Evolutionary conservation across 2,888 invertebrate genomes (phyloP), one percentile per base, ranked within the genome.

Genomic region (Acrobasis suavella): DNA sequence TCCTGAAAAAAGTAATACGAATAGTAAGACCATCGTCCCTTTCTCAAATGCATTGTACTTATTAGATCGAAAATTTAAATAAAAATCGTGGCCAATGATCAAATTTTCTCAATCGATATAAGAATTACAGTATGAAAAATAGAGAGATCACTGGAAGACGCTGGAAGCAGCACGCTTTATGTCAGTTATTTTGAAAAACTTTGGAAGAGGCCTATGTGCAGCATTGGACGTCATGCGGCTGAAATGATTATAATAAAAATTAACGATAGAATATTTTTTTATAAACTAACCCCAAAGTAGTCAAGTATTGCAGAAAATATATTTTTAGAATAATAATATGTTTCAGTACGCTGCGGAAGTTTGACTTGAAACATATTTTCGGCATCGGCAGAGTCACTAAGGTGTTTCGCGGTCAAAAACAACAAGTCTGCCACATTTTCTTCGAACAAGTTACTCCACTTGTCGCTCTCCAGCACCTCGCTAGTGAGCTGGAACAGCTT

Each of bases 391-490:
- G 74, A 70, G 68, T 93, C 93, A 58, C 82, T 82, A 56, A 93
- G 74, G 60, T 86, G 81, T 9, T 76, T 72, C 14, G 88, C 75
- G 5, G 83, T 65, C 59, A 85, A 64, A 46, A 85, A 69, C 67
- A 93, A 62, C 55, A 93, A 69, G 58, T 83, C 75, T 14, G 85
- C 85, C 73, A 94, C 72, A 79, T 89, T 83, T 71, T 85, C 81
- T 64, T 82, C 82, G 55, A 93, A 87, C 58, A 93, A 72, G 77
- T 83, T 78, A 67, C 82, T 82, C 84, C 85, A 83, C 72, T 81
- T 77, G 62, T 88, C 80, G 73, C 81, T 82, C 56, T 79, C 82
- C 62, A 91, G 72, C 58, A 85, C 80, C 39, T 83, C 77, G 64
- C 86, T 76, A 0, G 83, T 85, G 15, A 75, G 67, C 68, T 83